A percentile compares a stretch with the other conserved stretches of the same genome.
Evolutionary conservation across 2,113 vertebrate genomes (phyloP).

Genomic region (Corydoras sp.): DNA sequence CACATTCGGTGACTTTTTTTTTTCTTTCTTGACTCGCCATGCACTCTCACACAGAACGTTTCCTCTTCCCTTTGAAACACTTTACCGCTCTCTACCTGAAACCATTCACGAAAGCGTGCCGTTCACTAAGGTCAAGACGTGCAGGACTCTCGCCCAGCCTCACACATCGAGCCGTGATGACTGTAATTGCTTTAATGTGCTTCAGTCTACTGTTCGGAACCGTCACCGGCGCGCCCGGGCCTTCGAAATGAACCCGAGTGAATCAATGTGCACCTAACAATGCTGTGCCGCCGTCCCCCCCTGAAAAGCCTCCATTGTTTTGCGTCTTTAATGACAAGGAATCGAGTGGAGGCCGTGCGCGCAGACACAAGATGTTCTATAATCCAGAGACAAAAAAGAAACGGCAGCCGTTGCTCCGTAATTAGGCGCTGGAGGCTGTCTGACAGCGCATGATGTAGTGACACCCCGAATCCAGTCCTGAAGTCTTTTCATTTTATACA

Average conservation of each 20-base stretch:
- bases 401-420: constrained; percentile 32
- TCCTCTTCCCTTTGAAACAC: background rate
- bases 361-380: constrained; percentile 15
- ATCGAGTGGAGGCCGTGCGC: constrained; percentile 30
- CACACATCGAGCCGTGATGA: constrained; percentile 22
- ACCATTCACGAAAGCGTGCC: constrained; percentile 3
- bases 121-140: constrained; percentile 18
- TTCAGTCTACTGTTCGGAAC: constrained; percentile 30
- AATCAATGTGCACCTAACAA: constrained; percentile 40
- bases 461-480: constrained; percentile 25
- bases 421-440: constrained; percentile 41
- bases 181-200: constrained; percentile 39
- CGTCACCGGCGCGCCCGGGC: constrained; percentile 28
- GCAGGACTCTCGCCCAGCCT: constrained; percentile 24
- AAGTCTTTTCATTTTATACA: constrained; percentile 19
- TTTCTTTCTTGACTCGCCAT: background rate
- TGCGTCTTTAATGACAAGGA: constrained; percentile 38
- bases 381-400: constrained; percentile 34
- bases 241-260: constrained; percentile 36
- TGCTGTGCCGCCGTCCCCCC: constrained; percentile 17
- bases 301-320: constrained; percentile 38
- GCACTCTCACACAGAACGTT: background rate
- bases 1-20: background rate
- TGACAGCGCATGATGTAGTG: constrained; percentile 37
- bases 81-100: background rate